Evolutionary conservation across 2,888 invertebrate genomes (phyloP), one percentile per base, ranked within the genome.

Genomic region (Chaetogeoica ovagalla): DNA sequence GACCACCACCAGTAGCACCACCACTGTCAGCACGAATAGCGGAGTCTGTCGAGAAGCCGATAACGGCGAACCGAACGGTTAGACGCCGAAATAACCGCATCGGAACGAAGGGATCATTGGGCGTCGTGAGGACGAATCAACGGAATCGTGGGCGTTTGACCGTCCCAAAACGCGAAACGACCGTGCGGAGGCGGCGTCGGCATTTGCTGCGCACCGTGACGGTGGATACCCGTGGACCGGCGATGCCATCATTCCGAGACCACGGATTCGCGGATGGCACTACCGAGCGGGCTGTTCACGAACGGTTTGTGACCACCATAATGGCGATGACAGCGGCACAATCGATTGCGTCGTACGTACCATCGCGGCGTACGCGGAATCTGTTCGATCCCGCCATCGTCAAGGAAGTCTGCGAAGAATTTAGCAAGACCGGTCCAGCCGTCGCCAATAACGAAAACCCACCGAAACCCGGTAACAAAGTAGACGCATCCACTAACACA

Each of bases 291-390:
- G n/a, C 19, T 0, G 15, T 75, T 7, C 75, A 75, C 8, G n/a
- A 5, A 13, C 57, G 75, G 23, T 75, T 75, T 19, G n/a, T 75
- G 19, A 9, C 66, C 15, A 75, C 75, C 13, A 59, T 75, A 59
- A 65, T 75, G 66, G 21, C 75, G 0, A 68, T 75, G 66, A 23
- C 17, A 3, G 39, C 57, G 21, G 57, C 43, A 43, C 8, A 23
- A 0, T 43, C 66, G 5, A 55, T 75, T 13, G 43, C 57, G 7
- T 59, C 66, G 15, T 68, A 59, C 23, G 13, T 75, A 30, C 66
- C 57, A n/a, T 19, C 65, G 0, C 43, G 19, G 15, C 17, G 0
- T 3, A 4, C 23, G 30, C 57, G 8, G 7, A 13, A 19, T 8
- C n/a, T 23, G 9, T 19, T 59, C 1, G 13, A 65, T 0, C 21